phyloP scores from a whole-genome alignment of 1,140 invertebrate species.

The Bombus balteatus region DNA sequence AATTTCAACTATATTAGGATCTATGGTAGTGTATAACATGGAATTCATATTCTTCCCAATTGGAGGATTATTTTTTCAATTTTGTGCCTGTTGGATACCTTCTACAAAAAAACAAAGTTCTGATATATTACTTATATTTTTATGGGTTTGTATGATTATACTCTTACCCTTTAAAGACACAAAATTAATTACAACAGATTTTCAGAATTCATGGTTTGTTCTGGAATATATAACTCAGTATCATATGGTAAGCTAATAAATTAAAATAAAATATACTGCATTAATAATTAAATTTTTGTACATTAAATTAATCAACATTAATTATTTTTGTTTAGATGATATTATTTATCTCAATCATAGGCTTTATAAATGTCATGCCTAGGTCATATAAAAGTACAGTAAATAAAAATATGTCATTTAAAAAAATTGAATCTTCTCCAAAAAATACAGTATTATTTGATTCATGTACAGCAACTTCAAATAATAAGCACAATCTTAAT shows the following conservation, averaged over 20 bases:
- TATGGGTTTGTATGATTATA: slow-evolving; percentile 74
- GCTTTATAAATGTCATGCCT: slow-evolving; percentile 72
- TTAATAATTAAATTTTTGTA: slow-evolving; percentile 14
- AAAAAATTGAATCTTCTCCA: slow-evolving; percentile 58
- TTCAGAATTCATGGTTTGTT: slow-evolving; percentile 61
- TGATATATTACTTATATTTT: slow-evolving; percentile 71
- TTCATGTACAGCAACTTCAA: not conserved
- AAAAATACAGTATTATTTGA: slow-evolving; percentile 4
- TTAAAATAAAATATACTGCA: slow-evolving; percentile 1
- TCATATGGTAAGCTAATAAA: slow-evolving; percentile 70
- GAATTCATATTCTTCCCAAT: slow-evolving; percentile 69
- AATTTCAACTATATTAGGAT: slow-evolving; percentile 71
- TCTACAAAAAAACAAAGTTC: slow-evolving; percentile 55
- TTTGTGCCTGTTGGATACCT: slow-evolving; percentile 62
- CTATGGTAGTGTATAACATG: slow-evolving; percentile 66
- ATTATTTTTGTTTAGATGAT: slow-evolving; percentile 63
- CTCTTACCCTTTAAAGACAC: slow-evolving; percentile 64
- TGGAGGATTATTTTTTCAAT: slow-evolving; percentile 74
- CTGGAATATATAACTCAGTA: slow-evolving; percentile 69
- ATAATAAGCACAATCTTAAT: slow-evolving; percentile 13
- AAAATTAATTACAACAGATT: slow-evolving; percentile 64
- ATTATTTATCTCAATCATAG: slow-evolving; percentile 68
- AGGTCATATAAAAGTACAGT: slow-evolving; percentile 53
- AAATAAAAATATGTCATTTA: slow-evolving; percentile 59
- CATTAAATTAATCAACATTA: slow-evolving; percentile 11